Evolutionary conservation across 2,797 vertebrate genomes (phyloP).

Genomic region (Falco berigora): DNA sequence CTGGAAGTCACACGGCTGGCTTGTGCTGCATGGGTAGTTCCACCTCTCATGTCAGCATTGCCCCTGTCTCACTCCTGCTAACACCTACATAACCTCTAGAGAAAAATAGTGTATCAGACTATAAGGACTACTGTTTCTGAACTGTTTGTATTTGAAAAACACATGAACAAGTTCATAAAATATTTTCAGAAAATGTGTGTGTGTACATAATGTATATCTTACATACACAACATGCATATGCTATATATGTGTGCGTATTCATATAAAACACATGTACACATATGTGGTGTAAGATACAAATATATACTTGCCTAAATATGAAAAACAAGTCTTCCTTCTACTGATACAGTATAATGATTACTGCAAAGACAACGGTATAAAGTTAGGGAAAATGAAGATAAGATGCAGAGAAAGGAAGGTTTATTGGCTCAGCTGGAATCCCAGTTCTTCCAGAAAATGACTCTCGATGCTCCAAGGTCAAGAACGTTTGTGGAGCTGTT

Average conservation of each 20-base stretch:
- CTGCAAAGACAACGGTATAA: neutral
- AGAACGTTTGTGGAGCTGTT: neutral
- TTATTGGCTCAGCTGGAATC: neutral
- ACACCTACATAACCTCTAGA: neutral
- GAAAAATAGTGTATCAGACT: neutral
- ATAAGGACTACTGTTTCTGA: neutral
- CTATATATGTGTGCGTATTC: neutral
- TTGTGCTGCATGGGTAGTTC: neutral
- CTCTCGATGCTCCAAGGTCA: neutral
- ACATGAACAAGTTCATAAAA: neutral
- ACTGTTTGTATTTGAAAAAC: neutral
- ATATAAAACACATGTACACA: neutral
- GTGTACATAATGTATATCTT: neutral
- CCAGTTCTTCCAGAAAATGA: neutral
- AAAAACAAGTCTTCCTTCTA: neutral
- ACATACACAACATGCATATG: neutral
- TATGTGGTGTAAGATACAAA: neutral
- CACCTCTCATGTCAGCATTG: neutral
- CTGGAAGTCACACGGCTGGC: neutral
- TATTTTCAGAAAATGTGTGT: neutral
- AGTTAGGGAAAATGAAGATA: neutral
- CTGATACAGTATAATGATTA: neutral
- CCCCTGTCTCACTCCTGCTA: neutral
- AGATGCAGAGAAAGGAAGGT: neutral
- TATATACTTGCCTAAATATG: neutral